Evolutionary conservation across 2,888 invertebrate species (phyloP).

Genomic region (Miltochrista miniata): DNA sequence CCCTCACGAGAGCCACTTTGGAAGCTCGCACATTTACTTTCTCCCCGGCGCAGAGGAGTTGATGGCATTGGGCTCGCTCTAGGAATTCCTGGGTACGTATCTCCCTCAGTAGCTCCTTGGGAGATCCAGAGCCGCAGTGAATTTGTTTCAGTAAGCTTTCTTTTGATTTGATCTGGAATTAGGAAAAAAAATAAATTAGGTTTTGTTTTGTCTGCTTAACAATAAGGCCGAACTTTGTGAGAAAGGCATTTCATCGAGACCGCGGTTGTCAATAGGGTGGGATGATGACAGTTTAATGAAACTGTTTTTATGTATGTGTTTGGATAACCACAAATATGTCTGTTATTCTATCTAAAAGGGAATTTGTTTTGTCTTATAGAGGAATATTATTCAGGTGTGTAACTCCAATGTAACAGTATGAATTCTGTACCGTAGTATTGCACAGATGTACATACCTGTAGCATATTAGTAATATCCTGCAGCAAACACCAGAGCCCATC

Average conservation of each 20-base stretch:
- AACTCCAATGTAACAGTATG: no score
- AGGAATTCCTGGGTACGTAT: conserved; percentile 91
- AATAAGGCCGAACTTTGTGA: no score
- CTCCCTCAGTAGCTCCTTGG: conserved; percentile 84
- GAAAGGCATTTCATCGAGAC: no score
- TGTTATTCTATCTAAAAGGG: no score
- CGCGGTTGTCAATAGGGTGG: no score
- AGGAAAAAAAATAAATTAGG: background rate
- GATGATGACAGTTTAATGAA: no score
- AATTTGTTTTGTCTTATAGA: no score
- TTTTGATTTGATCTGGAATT: conserved; percentile 89
- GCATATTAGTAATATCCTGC: conserved; percentile 89
- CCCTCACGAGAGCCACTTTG: conserved; percentile 91
- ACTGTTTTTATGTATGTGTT: no score
- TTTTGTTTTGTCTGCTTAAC: no score
- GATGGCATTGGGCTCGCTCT: conserved; percentile 91
- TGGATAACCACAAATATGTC: no score
- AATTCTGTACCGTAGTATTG: no score
- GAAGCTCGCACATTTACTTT: conserved; percentile 91
- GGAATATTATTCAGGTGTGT: no score
- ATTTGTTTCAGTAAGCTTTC: conserved; percentile 91
- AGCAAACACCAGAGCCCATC: conserved; percentile 91
- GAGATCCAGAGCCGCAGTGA: conserved; percentile 83
- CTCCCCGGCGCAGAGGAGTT: conserved; percentile 90
- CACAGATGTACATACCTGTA: conserved; percentile 81